Conservation (phyloP, 2,888 invertebrate genomes). For the Aphidius colemani region DNA sequence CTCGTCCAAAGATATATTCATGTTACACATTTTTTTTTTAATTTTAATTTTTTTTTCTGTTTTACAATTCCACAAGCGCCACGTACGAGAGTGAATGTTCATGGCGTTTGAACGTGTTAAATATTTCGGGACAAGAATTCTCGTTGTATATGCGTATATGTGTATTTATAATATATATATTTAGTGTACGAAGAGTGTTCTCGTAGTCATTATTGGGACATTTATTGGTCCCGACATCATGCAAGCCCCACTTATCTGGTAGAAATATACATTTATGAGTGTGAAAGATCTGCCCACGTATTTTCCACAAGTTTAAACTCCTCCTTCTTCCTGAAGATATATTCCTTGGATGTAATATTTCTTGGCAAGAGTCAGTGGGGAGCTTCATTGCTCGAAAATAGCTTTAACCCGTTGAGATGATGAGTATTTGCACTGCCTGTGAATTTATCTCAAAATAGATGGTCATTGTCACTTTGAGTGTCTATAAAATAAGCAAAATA, state of each 20-base stretch:
- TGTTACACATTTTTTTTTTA: constrained; percentile 18
- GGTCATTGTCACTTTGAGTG: constrained; percentile 25
- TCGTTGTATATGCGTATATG: neutral
- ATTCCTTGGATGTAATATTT: constrained; percentile 13
- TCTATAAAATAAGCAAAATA: constrained; percentile 7
- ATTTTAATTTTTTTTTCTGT: too few relatives aligned
- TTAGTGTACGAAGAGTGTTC: constrained; percentile 24
- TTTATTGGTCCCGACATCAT: constrained; percentile 46
- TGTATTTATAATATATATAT: neutral
- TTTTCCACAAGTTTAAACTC: constrained; percentile 28
- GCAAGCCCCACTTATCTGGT: constrained; percentile 13
- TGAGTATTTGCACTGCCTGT: constrained; percentile 28
- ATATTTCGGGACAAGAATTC: constrained; percentile 47
- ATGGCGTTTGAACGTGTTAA: constrained; percentile 34
- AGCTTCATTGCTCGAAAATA: constrained; percentile 41
- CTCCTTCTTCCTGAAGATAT: constrained; percentile 18
- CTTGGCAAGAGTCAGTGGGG: constrained; percentile 11
- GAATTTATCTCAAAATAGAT: constrained; percentile 28
- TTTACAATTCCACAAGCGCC: neutral
- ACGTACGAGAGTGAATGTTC: constrained; percentile 6
- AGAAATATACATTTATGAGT: constrained; percentile 39
- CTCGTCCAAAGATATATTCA: neutral
- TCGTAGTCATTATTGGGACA: constrained; percentile 48
- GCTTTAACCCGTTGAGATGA: constrained; percentile 39
- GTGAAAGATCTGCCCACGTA: constrained; percentile 32